A percentile compares a stretch with the other conserved stretches of the same genome.
These are phyloP conservation scores for Vesta saturnalis DNA, from an alignment of 2,888 invertebrate genomes.

Conservation along the genomic window DNA sequence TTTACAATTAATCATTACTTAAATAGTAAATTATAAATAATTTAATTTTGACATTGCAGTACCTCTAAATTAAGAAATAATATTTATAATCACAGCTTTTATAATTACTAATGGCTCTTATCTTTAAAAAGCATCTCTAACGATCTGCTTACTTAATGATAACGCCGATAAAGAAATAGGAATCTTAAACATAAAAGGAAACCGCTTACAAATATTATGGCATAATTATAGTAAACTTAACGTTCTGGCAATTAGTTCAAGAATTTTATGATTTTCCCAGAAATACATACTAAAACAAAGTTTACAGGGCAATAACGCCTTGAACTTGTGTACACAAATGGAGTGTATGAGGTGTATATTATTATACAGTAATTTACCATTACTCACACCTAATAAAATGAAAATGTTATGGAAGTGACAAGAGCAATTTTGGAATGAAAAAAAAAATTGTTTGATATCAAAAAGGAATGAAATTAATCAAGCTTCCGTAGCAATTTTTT, in stretches of 20 bases:
- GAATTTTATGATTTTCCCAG: constrained; percentile 30
- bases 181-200: constrained; percentile 23
- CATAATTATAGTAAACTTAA: constrained; percentile 17
- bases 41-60: constrained; percentile 3
- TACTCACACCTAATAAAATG: constrained; percentile 18
- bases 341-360: constrained; percentile 18
- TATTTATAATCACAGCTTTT: no score
- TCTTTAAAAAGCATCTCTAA: not conserved
- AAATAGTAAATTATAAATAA: not conserved
- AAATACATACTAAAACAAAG: constrained; percentile 14
- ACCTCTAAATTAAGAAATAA: constrained; percentile 3
- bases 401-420: constrained; percentile 11
- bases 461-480: not conserved
- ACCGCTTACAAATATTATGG: constrained; percentile 18
- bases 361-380: constrained; percentile 20
- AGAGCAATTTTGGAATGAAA: not conserved
- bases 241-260: constrained; percentile 23
- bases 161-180: constrained; percentile 5
- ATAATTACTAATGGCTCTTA: no score
- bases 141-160: constrained; percentile 7
- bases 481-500: not conserved
- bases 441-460: not conserved
- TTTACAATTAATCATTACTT: constrained; percentile 7
- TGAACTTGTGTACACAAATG: constrained; percentile 19
- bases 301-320: constrained; percentile 25